Base-by-base conservation (phyloP, 2,888 invertebrate species). In the Antheraea yamamai region DNA sequence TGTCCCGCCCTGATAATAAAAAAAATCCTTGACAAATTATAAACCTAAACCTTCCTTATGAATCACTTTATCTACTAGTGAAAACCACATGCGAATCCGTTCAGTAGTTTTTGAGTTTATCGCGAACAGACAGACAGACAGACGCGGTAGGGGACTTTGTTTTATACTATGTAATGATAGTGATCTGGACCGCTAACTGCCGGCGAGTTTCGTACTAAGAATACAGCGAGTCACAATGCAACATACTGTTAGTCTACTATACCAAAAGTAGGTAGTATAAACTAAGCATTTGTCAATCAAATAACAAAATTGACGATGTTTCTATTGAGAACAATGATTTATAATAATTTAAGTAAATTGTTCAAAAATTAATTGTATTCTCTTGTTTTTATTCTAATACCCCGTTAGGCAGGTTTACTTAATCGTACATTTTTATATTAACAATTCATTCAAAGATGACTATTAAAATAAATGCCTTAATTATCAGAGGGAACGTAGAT, bases 401-500 rank as follows among this genome's bases (percentile, higher is more conserved):
- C 30, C 26, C 16, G 30, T 26, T 66, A 66, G 0, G 30, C 64
- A 26, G 16, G 30, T 30, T 14, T 30, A 23, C 8, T 64, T 30
- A 66, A 66, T 14, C 26, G 64, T 66, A 66, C 16, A 66, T 66
- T 66, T 61, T 66, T 30, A 30, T 66, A 66, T 66, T 30, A 30
- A 66, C 16, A 30, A 66, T 66, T 26, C 6, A 73, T 23, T 47
- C 64, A 77, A 79, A 82, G 86, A 85, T 87, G 86, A 85, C 77
- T 83, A 66, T 30, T 12, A 30, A 66, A 85, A 87, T 82, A 81
- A 83, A 82, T 80, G 77, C 79, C 81, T 79, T 85, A 83, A 87
- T 84, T 82, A 85, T 85, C 82, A 84, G 81, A 81, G 80, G 78
- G 81, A 80, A 83, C 82, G 83, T 81, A 80, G 78, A 81, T 75